A percentile compares a stretch with the other conserved stretches of the same genome.
phyloP scores from a whole-genome alignment of 2,888 invertebrate genomes.

The Tetragnatha montana region DNA sequence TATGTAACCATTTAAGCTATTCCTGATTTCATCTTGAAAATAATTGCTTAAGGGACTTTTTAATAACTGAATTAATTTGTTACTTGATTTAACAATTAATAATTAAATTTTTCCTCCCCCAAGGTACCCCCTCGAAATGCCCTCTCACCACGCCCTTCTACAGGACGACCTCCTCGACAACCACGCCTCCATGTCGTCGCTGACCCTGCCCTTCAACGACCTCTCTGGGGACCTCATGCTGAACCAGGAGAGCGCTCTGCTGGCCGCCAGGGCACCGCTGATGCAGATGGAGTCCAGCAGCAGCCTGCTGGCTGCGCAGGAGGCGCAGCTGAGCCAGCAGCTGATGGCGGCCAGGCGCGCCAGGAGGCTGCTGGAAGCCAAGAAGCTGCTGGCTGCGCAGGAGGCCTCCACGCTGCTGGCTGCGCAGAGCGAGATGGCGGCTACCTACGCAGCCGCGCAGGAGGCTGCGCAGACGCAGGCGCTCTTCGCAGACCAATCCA shows the following conservation, averaged over 20 bases:
- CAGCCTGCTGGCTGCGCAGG: constrained; percentile 52
- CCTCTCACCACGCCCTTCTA: constrained; percentile 24
- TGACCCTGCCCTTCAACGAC: constrained; percentile 33
- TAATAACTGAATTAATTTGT: too few relatives aligned
- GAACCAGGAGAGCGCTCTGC: constrained; percentile 55
- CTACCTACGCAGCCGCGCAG: constrained; percentile 21
- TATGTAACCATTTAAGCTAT: too few relatives aligned
- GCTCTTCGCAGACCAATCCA: constrained; percentile 37
- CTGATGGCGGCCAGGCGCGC: constrained; percentile 61
- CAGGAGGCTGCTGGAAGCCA: constrained; percentile 48
- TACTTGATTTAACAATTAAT: too few relatives aligned
- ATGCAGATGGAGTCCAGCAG: constrained; percentile 4
- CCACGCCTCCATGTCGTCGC: constrained; percentile 44
- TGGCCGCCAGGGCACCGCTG: constrained; percentile 37
- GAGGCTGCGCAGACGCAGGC: constrained; percentile 1
- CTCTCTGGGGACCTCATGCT: constrained; percentile 40
- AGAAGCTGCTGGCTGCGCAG: constrained; percentile 59
- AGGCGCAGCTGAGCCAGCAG: constrained; percentile 51
- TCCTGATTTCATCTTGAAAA: too few relatives aligned
- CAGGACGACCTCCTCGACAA: constrained; percentile 54
- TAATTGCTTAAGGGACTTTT: too few relatives aligned
- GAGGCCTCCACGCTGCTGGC: constrained; percentile 49
- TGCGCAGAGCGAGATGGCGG: constrained; percentile 22
- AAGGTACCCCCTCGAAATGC: constrained; percentile 52
- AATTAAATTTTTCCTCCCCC: too few relatives aligned